phyloP scores from a whole-genome alignment of 2,113 vertebrate genomes.

The Cheirogaleus medius region DNA sequence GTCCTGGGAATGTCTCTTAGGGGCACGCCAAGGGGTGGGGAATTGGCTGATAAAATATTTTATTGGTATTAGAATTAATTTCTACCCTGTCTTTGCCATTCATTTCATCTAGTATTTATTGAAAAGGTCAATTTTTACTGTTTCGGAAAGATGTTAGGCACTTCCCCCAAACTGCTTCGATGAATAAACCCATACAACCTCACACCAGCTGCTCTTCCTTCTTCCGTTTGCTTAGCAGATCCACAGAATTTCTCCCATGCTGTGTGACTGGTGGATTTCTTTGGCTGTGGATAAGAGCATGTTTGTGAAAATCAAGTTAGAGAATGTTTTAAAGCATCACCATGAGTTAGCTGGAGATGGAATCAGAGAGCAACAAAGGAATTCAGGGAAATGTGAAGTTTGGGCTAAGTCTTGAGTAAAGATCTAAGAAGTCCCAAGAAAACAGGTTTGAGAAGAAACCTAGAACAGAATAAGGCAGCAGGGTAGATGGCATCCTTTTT shows the following conservation, averaged over 20 bases:
- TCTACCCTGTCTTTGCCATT: not conserved
- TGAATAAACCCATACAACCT: not conserved
- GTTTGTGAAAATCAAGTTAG: not conserved
- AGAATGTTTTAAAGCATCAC: not conserved
- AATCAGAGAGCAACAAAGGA: not conserved
- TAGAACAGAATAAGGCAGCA: not conserved
- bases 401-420: not conserved
- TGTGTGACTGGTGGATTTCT: not conserved
- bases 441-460: not conserved
- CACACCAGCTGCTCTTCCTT: not conserved
- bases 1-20: no score
- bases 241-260: not conserved
- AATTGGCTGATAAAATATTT: not conserved
- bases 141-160: not conserved
- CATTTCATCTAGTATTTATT: not conserved
- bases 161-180: not conserved
- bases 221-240: not conserved
- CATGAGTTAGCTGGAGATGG: not conserved
- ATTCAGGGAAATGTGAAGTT: not conserved
- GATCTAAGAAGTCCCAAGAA: not conserved
- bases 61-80: not conserved
- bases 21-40: not conserved
- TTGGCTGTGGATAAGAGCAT: not conserved
- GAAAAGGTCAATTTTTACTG: not conserved
- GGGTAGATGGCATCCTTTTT: not conserved